Evolutionary conservation across 2,113 vertebrate genomes (phyloP).

Genomic region (Peromyscus polionotus): DNA sequence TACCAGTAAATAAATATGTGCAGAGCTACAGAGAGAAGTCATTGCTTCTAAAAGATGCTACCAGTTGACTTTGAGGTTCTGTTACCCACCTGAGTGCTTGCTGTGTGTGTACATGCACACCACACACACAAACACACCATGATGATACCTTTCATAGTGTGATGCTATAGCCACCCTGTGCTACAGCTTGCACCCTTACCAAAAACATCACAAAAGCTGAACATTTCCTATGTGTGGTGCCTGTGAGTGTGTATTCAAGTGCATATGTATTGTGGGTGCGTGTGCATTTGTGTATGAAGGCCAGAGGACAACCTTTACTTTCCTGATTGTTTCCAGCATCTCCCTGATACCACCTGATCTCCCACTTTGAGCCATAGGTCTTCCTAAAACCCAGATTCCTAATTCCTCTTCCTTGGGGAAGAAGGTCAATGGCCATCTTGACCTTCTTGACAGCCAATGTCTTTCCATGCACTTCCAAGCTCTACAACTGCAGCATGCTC

Average conservation of each 20-base stretch:
- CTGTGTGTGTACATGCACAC: too few relatives aligned
- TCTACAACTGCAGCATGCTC: background rate
- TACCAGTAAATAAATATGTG: background rate
- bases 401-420: background rate
- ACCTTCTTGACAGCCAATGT: background rate
- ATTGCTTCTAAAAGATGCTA: background rate
- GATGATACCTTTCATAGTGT: background rate
- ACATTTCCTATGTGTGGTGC: background rate
- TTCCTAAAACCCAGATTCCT: background rate
- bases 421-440: background rate
- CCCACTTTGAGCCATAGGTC: background rate
- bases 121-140: background rate
- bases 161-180: background rate
- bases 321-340: background rate
- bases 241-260: background rate
- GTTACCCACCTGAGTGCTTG: background rate
- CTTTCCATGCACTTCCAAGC: background rate
- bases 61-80: background rate
- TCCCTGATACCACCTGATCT: background rate
- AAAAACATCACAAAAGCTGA: background rate
- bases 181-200: background rate
- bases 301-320: too few relatives aligned
- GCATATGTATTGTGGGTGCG: too few relatives aligned
- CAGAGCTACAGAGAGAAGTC: conserved; percentile 6
- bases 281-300: background rate